Conservation (phyloP, 2,888 invertebrate species). For the Phengaris arion region DNA sequence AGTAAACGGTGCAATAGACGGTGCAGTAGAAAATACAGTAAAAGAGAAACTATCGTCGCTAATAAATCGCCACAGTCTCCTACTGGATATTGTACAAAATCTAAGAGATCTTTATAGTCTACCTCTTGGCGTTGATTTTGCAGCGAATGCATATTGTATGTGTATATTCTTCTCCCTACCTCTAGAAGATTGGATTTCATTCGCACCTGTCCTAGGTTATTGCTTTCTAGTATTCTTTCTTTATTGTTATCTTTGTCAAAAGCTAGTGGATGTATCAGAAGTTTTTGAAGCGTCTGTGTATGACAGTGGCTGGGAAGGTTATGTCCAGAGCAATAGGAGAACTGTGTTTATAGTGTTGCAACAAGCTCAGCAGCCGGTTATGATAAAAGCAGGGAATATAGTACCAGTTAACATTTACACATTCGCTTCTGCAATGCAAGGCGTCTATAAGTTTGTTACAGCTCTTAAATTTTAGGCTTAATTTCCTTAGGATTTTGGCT, state of each 20-base stretch:
- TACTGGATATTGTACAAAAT: slow-evolving; percentile 1
- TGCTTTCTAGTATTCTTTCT: slow-evolving; percentile 62
- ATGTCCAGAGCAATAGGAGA: slow-evolving; percentile 53
- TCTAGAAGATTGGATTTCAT: slow-evolving; percentile 55
- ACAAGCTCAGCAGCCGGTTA: slow-evolving; percentile 58
- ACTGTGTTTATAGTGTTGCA: slow-evolving; percentile 55
- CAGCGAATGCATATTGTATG: slow-evolving; percentile 40
- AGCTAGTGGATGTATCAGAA: slow-evolving; percentile 58
- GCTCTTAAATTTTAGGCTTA: slow-evolving; percentile 55
- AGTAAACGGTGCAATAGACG: not conserved
- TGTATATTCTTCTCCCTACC: slow-evolving; percentile 59
- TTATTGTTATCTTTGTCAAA: slow-evolving; percentile 64
- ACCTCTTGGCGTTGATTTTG: slow-evolving; percentile 24
- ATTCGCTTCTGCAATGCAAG: slow-evolving; percentile 61
- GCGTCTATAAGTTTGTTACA: slow-evolving; percentile 65
- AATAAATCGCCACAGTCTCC: slow-evolving; percentile 18
- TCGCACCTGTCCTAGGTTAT: slow-evolving; percentile 56
- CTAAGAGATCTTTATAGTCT: slow-evolving; percentile 13
- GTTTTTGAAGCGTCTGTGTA: slow-evolving; percentile 59
- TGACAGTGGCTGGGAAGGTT: slow-evolving; percentile 68
- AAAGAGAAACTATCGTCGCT: not conserved
- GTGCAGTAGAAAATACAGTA: not conserved
- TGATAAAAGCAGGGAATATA: slow-evolving; percentile 61
- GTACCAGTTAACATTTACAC: slow-evolving; percentile 67
- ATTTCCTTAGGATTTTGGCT: too few species aligned